Percentiles rank a stretch among this genome's conserved stretches.
These are phyloP conservation scores for Gallinago stenura DNA, from an alignment of 2,797 vertebrate genomes.

Conservation along the genomic window DNA sequence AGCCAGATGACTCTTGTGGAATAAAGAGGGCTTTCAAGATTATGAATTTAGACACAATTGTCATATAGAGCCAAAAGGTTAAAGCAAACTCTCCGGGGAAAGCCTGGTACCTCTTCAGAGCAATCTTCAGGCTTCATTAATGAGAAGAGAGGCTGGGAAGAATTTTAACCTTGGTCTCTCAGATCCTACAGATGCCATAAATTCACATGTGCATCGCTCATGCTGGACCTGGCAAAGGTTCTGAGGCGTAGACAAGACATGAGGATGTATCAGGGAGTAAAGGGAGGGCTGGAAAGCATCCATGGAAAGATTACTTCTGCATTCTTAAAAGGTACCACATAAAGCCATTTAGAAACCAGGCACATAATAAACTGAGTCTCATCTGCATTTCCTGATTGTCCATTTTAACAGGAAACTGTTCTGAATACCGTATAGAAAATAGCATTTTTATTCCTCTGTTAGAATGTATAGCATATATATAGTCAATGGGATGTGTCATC, in stretches of 20 bases:
- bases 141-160: conserved; percentile 3
- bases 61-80: conserved; percentile 26
- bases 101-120: conserved; percentile 26
- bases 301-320: neutral
- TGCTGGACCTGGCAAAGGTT: conserved; percentile 9
- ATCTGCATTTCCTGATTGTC: neutral
- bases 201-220: neutral
- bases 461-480: neutral
- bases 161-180: conserved; percentile 37
- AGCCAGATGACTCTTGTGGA: conserved; percentile 38
- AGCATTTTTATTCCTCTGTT: neutral
- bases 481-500: neutral
- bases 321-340: neutral
- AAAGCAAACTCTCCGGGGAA: neutral
- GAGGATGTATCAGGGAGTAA: neutral
- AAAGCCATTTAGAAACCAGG: neutral
- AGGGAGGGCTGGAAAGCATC: neutral
- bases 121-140: conserved; percentile 26
- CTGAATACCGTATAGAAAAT: neutral
- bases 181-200: neutral
- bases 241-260: neutral
- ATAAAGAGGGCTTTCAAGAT: conserved; percentile 52
- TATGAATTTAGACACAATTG: conserved; percentile 50
- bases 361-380: neutral
- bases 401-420: neutral